A percentile compares a stretch with the other conserved stretches of the same genome.
Evolutionary conservation across 2,888 invertebrate species (phyloP).

Genomic region (Xanthorhoe designata): DNA sequence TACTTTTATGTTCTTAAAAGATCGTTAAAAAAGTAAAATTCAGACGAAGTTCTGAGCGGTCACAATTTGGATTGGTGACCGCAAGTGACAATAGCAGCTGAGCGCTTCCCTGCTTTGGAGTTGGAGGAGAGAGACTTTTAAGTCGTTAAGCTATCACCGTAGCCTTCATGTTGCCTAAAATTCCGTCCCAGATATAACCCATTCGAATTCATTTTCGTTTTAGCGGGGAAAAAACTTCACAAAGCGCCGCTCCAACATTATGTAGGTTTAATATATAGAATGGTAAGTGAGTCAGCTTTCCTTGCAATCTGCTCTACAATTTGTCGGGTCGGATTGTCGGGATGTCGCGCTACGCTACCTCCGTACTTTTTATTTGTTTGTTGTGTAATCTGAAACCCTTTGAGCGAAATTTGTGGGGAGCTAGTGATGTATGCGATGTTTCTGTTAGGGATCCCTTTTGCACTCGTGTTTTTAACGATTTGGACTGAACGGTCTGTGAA

Average conservation of each 20-base stretch:
- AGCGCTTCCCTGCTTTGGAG: no score
- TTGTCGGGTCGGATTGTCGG: conserved; percentile 41
- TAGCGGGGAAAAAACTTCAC: not conserved
- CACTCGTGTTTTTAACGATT: conserved; percentile 29
- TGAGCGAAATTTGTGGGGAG: conserved; percentile 47
- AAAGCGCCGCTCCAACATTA: not conserved
- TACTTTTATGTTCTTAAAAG: not conserved
- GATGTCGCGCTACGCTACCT: conserved; percentile 38
- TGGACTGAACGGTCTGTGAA: conserved; percentile 16
- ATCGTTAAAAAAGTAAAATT: no score
- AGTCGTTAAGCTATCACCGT: no score
- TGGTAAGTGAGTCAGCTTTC: conserved; percentile 25
- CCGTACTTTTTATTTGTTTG: conserved; percentile 53
- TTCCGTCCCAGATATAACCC: no score
- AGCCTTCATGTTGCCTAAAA: no score
- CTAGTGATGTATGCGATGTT: conserved; percentile 50
- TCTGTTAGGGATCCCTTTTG: conserved; percentile 38
- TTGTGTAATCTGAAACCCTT: conserved; percentile 54
- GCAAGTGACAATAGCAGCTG: no score
- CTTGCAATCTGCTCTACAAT: conserved; percentile 31
- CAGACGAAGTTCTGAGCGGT: no score
- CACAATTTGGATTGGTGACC: no score
- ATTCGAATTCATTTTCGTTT: no score
- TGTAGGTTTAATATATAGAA: not conserved
- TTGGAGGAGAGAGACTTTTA: no score